These are phyloP conservation scores for Blastobasis lacticolella DNA, from an alignment of 2,888 invertebrate genomes.

Conservation along the genomic window DNA sequence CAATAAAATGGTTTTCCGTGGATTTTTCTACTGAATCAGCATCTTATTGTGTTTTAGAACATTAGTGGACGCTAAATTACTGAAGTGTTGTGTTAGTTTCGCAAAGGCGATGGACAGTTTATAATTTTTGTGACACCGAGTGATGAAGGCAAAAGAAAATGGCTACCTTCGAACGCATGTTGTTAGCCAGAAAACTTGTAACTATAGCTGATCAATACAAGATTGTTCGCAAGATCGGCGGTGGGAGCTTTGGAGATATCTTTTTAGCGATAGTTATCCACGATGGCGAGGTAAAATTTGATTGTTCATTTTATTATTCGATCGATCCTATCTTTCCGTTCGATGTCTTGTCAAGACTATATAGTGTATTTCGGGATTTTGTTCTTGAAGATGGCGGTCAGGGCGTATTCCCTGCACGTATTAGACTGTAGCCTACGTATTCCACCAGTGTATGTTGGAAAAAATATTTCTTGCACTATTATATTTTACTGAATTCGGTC, in stretches of 20 bases:
- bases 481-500: too few relatives aligned
- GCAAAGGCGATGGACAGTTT: slow-evolving; percentile 51
- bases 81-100: slow-evolving; percentile 49
- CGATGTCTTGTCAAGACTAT: slow-evolving; percentile 28
- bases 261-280: slow-evolving; percentile 94
- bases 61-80: slow-evolving; percentile 41
- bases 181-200: slow-evolving; percentile 54
- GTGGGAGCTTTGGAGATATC: slow-evolving; percentile 99
- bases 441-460: too few relatives aligned
- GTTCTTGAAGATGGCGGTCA: slow-evolving; percentile 54
- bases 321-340: slow-evolving; percentile 19
- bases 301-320: slow-evolving; percentile 19
- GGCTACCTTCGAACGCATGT: slow-evolving; percentile 67
- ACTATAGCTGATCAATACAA: slow-evolving; percentile 91
- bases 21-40: slow-evolving; percentile 49
- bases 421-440: too few relatives aligned
- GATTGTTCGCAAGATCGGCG: slow-evolving; percentile 96
- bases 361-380: slow-evolving; percentile 49
- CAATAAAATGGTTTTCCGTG: slow-evolving; percentile 55
- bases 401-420: slow-evolving; percentile 36
- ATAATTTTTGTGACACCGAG: slow-evolving; percentile 59
- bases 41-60: slow-evolving; percentile 44
- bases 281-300: slow-evolving; percentile 86
- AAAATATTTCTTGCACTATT: too few relatives aligned
- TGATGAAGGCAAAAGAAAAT: slow-evolving; percentile 67